Evolutionary conservation across 2,113 vertebrate species (phyloP).

Genomic region (Calyptommatus sinebrachiatus): DNA sequence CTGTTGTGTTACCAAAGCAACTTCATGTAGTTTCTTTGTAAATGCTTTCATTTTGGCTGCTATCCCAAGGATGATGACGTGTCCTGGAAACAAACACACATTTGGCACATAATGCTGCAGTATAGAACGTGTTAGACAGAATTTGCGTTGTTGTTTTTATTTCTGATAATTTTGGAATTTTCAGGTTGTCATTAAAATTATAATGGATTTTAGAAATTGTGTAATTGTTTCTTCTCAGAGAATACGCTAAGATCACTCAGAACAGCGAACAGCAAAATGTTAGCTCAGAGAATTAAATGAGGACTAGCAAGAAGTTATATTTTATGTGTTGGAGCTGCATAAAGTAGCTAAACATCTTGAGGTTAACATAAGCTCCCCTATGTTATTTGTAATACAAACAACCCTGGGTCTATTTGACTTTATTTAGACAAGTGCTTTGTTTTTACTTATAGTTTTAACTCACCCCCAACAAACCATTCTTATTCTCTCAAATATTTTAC

Average conservation of each 20-base stretch:
- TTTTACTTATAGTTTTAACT: not conserved
- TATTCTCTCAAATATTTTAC: conserved; percentile 7
- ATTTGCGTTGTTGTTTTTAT: not conserved
- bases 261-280: too few relatives aligned
- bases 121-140: too few relatives aligned
- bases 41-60: too few relatives aligned
- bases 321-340: not conserved
- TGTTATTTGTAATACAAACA: not conserved
- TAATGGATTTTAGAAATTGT: too few relatives aligned
- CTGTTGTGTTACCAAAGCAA: too few relatives aligned
- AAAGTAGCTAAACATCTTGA: not conserved
- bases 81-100: too few relatives aligned
- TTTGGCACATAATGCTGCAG: too few relatives aligned
- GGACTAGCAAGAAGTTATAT: not conserved
- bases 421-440: not conserved
- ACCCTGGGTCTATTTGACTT: not conserved
- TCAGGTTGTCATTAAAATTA: not conserved
- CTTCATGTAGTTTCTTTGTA: too few relatives aligned
- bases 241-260: not conserved
- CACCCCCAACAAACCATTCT: not conserved
- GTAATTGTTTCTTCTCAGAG: not conserved
- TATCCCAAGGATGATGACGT: too few relatives aligned
- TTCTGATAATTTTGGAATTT: not conserved
- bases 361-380: not conserved
- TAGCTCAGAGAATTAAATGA: not conserved